A percentile compares a stretch with the other conserved stretches of the same genome.
phyloP scores from a whole-genome alignment of 2,113 vertebrate species.

The Pollachius pollachius region DNA sequence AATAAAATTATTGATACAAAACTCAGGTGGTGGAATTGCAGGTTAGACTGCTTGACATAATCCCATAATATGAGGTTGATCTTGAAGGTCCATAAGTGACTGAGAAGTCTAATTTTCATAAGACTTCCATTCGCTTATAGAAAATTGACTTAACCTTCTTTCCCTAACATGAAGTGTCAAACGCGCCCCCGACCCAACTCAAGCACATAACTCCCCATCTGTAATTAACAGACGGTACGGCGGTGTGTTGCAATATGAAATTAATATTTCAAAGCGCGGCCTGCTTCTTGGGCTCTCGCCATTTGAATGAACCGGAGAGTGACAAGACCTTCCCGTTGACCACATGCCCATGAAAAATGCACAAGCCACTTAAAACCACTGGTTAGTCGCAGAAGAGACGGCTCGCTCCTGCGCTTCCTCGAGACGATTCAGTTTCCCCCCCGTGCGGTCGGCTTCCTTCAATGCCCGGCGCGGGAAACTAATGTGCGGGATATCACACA shows the following conservation, averaged over 20 bases:
- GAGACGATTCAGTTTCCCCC: slow-evolving; percentile 53
- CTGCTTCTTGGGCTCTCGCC: slow-evolving; percentile 56
- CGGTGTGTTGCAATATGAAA: slow-evolving; percentile 61
- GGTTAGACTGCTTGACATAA: no score
- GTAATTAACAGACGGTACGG: slow-evolving; percentile 65
- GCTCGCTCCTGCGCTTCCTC: slow-evolving; percentile 43
- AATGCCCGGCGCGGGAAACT: slow-evolving; percentile 27
- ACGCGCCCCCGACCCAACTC: not conserved
- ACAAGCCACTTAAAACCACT: slow-evolving; percentile 76
- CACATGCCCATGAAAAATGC: slow-evolving; percentile 75
- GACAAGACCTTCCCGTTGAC: slow-evolving; percentile 68
- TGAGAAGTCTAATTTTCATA: no score
- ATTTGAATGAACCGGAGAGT: slow-evolving; percentile 71
- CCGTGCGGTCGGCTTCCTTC: not conserved
- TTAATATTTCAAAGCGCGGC: slow-evolving; percentile 74
- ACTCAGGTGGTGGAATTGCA: no score
- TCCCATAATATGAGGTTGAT: no score
- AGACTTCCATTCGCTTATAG: no score
- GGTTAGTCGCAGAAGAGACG: slow-evolving; percentile 67
- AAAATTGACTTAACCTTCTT: no score
- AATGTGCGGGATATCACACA: slow-evolving; percentile 43
- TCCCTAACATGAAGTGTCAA: no score
- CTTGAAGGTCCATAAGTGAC: no score
- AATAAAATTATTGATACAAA: no score
- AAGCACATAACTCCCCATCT: slow-evolving; percentile 50